A percentile compares a stretch with the other conserved stretches of the same genome.
phyloP scores from a whole-genome alignment of 2,888 invertebrate species.

The Thera obeliscata region DNA sequence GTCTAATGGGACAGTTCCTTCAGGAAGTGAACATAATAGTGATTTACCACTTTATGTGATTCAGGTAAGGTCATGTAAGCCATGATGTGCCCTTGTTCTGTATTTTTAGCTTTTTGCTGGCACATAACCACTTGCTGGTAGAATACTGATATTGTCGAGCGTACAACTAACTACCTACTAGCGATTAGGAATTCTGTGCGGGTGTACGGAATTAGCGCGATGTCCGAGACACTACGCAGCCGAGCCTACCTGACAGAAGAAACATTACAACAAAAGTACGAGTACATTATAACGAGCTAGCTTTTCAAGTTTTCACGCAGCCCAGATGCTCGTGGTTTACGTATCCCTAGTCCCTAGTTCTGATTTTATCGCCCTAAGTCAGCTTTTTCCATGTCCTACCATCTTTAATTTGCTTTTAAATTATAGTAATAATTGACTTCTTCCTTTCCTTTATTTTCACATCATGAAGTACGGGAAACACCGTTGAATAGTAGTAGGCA shows the following conservation, averaged over 20 bases:
- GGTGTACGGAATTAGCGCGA: constrained; percentile 79
- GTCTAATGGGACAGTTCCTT: constrained; percentile 38
- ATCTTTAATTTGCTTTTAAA: too few species aligned
- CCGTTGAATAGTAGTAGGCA: too few species aligned
- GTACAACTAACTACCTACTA: background rate
- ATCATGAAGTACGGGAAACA: too few species aligned
- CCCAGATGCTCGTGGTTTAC: too few species aligned
- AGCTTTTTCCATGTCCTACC: too few species aligned
- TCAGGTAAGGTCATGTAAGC: constrained; percentile 70
- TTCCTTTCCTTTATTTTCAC: too few species aligned
- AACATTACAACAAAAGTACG: background rate
- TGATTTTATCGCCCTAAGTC: too few species aligned
- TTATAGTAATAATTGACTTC: too few species aligned
- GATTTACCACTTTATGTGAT: constrained; percentile 64
- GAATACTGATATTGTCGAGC: constrained; percentile 70
- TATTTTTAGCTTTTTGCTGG: constrained; percentile 81
- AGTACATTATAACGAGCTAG: background rate
- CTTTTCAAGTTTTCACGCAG: too few species aligned
- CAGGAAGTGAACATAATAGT: constrained; percentile 59
- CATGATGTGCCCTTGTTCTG: constrained; percentile 74
- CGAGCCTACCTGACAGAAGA: constrained; percentile 22
- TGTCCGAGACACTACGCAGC: constrained; percentile 68
- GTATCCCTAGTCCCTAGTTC: too few species aligned
- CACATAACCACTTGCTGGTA: constrained; percentile 54
- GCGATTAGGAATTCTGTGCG: constrained; percentile 72